Evolutionary conservation across 2,797 vertebrate genomes (phyloP), one percentile per base, ranked within the genome.

Genomic region (Sebastiscus tertius): DNA sequence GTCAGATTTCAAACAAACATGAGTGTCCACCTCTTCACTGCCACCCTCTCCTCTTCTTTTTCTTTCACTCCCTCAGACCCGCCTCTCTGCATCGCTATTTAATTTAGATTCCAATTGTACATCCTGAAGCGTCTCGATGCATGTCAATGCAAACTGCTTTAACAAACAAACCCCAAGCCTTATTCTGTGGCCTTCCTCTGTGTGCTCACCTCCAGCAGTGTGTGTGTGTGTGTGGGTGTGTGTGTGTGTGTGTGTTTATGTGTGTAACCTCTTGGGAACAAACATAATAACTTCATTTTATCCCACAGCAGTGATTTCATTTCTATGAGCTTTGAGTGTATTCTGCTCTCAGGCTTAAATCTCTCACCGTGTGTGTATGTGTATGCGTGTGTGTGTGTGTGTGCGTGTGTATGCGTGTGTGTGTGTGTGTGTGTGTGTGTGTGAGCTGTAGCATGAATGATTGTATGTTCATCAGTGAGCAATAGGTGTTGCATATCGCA

Each of bases 201-300:
- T 24, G 12, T 31, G 62, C 34, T 52, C 61, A 11, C 24, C 27
- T 52, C 5, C 6, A 36, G 33, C n/a, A 13, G 4, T 16, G 29
- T 36, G 58, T 39, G 75, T 55, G 46, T 54, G 49, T n/a, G 29
- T 22, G 52, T 27, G 34, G 16, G 42, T n/a, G 42, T 60, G 70
- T 20, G 4, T 20, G 5, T 59, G 54, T 39, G 54, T 49, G 63
- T 49, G 34, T 58, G 49, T 42, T 11, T 24, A 33, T 54, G 24
- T 64, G 63, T 24, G 20, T 66, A 22, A n/a, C 49, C 39, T 65
- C 49, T 36, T 3, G 1, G 68, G 46, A 62, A 63, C n/a, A 49
- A 75, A 75, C 60, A 77, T 61, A 68, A 66, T 65, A 24, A 73
- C 39, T 61, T 56, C 0, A 63, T 76, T 70, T 64, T 4, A 75